A percentile compares a stretch with the other conserved stretches of the same genome.
Evolutionary conservation across 2,888 invertebrate genomes (phyloP).

Genomic region (Temnothorax ravouxi): DNA sequence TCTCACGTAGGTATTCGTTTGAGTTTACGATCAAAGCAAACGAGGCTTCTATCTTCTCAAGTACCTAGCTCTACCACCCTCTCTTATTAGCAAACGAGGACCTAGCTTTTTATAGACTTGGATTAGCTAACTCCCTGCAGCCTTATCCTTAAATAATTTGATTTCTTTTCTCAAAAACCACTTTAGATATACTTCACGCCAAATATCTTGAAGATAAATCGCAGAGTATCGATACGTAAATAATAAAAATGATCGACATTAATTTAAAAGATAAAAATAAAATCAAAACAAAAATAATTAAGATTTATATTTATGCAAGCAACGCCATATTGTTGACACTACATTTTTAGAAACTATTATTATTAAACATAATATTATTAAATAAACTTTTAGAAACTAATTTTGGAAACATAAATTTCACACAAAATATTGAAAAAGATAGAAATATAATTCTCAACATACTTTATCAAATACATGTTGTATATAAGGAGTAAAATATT

Average conservation of each 20-base stretch:
- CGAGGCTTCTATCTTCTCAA: neutral
- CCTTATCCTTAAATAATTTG: conserved; percentile 15
- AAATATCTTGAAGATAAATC: neutral
- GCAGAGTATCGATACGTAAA: neutral
- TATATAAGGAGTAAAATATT: neutral
- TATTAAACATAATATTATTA: neutral
- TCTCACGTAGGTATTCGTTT: neutral
- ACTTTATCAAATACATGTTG: neutral
- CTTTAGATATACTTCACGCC: neutral
- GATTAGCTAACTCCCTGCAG: conserved; percentile 30
- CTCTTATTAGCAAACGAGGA: conserved; percentile 20
- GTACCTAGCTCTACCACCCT: neutral
- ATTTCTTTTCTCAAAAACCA: neutral
- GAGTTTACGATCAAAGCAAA: conserved; percentile 17
- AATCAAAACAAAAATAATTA: neutral
- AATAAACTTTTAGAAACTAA: neutral
- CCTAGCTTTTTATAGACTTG: conserved; percentile 46
- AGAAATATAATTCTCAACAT: neutral
- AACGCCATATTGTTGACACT: neutral
- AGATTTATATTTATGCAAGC: neutral
- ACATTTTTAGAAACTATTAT: neutral
- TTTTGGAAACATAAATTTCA: neutral
- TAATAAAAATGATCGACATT: neutral
- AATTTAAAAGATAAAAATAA: neutral
- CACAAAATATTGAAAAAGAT: neutral